Evolutionary conservation across 64 coral and sea anemone species (phyloP).

Genomic region (Hydrozoanthus tunicans): DNA sequence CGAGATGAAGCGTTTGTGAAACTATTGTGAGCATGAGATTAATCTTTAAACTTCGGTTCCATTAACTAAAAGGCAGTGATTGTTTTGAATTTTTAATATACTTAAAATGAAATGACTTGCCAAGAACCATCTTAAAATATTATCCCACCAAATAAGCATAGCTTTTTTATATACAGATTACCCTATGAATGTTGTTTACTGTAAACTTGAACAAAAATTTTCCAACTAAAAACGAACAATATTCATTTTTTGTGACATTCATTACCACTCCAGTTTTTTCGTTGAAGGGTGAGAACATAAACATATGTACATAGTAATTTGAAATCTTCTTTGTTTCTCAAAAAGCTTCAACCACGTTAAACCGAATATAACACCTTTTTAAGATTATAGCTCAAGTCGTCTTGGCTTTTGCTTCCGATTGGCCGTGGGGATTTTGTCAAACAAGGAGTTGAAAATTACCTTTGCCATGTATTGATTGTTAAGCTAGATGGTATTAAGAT

Average conservation of each 20-base stretch:
- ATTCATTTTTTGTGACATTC: background rate
- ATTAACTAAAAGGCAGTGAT: background rate
- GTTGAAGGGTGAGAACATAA: background rate
- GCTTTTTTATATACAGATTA: background rate
- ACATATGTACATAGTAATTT: background rate
- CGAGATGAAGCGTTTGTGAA: background rate
- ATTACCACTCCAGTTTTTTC: background rate
- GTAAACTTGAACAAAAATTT: background rate
- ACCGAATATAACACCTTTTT: background rate
- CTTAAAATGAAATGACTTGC: background rate
- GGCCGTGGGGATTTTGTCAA: background rate
- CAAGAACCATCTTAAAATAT: background rate
- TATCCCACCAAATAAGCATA: background rate
- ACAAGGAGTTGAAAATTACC: background rate
- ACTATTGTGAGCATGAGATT: background rate
- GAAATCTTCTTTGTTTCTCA: background rate
- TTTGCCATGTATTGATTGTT: constrained; percentile 23
- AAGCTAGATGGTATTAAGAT: background rate
- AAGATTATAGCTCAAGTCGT: background rate
- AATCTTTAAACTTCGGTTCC: background rate
- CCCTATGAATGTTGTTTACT: background rate
- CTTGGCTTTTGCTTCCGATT: background rate
- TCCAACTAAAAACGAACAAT: background rate
- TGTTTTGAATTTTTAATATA: background rate
- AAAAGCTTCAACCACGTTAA: background rate